Evolutionary conservation across 2,113 vertebrate genomes (phyloP), one percentile per base, ranked within the genome.

Genomic region (Crocuta crocuta): DNA sequence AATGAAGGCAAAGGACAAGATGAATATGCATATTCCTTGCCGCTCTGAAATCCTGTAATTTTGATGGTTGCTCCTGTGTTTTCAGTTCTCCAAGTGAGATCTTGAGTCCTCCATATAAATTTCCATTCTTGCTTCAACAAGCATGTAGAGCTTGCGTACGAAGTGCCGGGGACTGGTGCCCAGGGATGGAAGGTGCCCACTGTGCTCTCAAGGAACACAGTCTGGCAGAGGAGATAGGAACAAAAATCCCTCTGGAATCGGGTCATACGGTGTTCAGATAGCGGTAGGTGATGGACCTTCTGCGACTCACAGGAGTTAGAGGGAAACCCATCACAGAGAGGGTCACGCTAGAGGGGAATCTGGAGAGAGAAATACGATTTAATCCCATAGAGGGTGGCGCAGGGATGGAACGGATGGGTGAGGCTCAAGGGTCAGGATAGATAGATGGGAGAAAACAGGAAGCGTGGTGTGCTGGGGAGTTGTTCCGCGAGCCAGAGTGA

Each of bases 401-500:
- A 7, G 45, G 33, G n/a, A 10, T 17, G 39, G 55, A 3, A 17
- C 66, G 90, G 11, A 4, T 9, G 45, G 43, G 7, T 0, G 1
- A 73, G 45, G 74, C 45, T 48, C 5, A 13, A 74, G 12, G 48
- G 19, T 15, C 13, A 83, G 39, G 35, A 13, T 31, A 9, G 4
- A 6, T 43, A 5, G 33, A 26, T 43, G 83, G 48, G 17, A 24
- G 19, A 15, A 39, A 65, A 39, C 31, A n/a, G 26, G 71, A 39
- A n/a, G 12, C 17, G 1, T 23, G 39, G 4, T 17, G 24, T 50
- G 19, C 45, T 24, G 50, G 65, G 71, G 70, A 68, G 15, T 8
- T 5, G 10, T 12, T 10, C 23, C 15, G 24, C 21, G 0, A 0
- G 2, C 19, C 48, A n/a, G 48, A 3, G 1, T 5, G 4, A 90